Evolutionary conservation across 2,113 vertebrate genomes (phyloP), one percentile per base, ranked within the genome.

Genomic region (Rhynchopsitta pachyrhyncha): DNA sequence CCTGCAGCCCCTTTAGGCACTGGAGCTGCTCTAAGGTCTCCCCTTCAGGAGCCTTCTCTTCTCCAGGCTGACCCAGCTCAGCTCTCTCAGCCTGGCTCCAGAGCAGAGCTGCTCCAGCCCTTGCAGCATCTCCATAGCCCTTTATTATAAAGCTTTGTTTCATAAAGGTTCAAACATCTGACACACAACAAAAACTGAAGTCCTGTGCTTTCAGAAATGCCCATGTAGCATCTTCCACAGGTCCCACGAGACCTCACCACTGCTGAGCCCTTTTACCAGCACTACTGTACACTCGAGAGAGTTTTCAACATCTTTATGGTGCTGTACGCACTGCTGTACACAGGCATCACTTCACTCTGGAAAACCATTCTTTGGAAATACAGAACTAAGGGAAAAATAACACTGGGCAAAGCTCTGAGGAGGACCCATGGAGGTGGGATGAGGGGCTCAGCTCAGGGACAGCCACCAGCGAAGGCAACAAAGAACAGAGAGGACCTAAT

Each of bases 321-420:
- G 0, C 7, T 27, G 31, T 13, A 49, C 1, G 1, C 33, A 23
- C 13, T 59, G 33, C 14, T n/a, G 33, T 35, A n/a, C 33, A n/a
- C 57, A 59, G 33, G 33, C 24, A 23, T 42, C 17, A 4, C 47
- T 52, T 44, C 29, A 29, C 3, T 19, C 46, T 13, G 13, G 31
- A 76, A 57, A 82, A 59, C 2, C 0, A 1, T 13, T 44, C 49
- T 69, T 23, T 1, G 3, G 39, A 60, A 80, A 68, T 12, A 33
- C 13, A 37, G n/a, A 92, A 39, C 5, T 24, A 35, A 59, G 16
- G 24, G n/a, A 33, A 90, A 59, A 75, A 77, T 5, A n/a, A 17
- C 23, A 46, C 76, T 5, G 0, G 1, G 1, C 2, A 2, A 88
- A 49, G 28, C 23, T 71, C n/a, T 67, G 39, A 55, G 78, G 31